Base-by-base conservation (phyloP, 2,888 invertebrate species). In the Seladonia tumulorum region DNA sequence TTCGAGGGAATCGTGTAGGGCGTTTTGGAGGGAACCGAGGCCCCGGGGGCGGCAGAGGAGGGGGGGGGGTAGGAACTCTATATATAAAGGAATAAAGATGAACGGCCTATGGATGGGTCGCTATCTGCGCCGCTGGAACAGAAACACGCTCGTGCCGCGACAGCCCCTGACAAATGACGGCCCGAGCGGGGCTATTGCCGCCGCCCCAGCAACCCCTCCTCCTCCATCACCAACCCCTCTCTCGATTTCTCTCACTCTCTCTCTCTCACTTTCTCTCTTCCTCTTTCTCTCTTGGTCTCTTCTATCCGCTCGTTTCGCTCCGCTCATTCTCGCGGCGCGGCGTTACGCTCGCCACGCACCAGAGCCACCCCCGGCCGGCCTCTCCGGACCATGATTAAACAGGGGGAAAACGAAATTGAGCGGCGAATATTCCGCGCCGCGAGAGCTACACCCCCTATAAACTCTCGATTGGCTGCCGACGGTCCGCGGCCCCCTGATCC, bases 111-210 rank as follows among this genome's bases (percentile, higher is more conserved):
- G 94, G 94, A 94, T 91, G 94, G 94, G 92, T 93, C 94, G 94
- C 94, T 94, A 94, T 94, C 94, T 94, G 94, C 94, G 93, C 93
- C 93, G 93, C 89, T 93, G 94, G 93, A 94, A 94, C 94, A 94
- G 94, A 94, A 94, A 94, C 94, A 94, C 94, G 94, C 93, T 94
- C 93, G 93, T 92, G 93, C 92, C 93, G 94, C 94, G 95, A 95
- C 95, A 95, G 95, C 94, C 93, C 94, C 94, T 94, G 95, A 95
- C 95, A 94, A 95, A 95, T 95, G 95, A 95, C 94, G 95, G 93
- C 94, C 94, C 94, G 93, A 94, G 92, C 94, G 91, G 86, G 91
- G 91, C 92, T 91, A 91, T 93, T 91, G 90, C 92, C 92, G 92
- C 86, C 92, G 90, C 91, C 91, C 91, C 88, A 88, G 84, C 82